Conservation (phyloP, 2,888 invertebrate species). For the Perdita meconis region DNA sequence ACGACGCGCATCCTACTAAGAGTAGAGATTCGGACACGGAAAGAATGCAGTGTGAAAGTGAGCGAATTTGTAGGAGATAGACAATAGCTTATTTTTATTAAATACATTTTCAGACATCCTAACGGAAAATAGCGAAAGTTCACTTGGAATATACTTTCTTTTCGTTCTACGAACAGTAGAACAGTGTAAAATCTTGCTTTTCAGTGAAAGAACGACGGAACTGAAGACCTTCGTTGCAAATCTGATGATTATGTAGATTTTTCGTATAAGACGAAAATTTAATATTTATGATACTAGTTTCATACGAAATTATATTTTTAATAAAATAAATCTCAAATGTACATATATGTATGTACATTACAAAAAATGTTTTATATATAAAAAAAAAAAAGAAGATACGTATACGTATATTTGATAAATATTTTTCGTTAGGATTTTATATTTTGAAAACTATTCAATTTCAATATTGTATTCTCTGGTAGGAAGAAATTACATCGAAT, state of each 20-base stretch:
- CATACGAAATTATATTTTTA: slow-evolving; percentile 35
- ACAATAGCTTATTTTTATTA: slow-evolving; percentile 46
- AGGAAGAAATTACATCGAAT: slow-evolving; percentile 38
- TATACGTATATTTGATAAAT: slow-evolving; percentile 12
- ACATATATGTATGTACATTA: slow-evolving; percentile 4
- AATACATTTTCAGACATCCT: slow-evolving; percentile 53
- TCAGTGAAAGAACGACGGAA: slow-evolving; percentile 4
- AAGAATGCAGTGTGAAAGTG: slow-evolving; percentile 68
- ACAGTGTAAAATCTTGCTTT: slow-evolving; percentile 22
- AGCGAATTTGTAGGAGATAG: slow-evolving; percentile 64
- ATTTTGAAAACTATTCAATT: slow-evolving; percentile 38
- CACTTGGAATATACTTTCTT: slow-evolving; percentile 40
- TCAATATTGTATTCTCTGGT: slow-evolving; percentile 41
- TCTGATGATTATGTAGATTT: slow-evolving; percentile 1
- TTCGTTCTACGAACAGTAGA: slow-evolving; percentile 14
- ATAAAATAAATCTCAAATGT: slow-evolving; percentile 32
- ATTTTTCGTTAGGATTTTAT: slow-evolving; percentile 57
- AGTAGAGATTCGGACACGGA: slow-evolving; percentile 66
- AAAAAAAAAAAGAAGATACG: neutral
- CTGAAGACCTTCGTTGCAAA: slow-evolving; percentile 5
- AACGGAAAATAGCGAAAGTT: slow-evolving; percentile 52
- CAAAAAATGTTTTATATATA: slow-evolving; percentile 20
- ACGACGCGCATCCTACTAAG: slow-evolving; percentile 58
- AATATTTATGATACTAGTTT: slow-evolving; percentile 32
- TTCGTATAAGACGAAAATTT: slow-evolving; percentile 11